Evolutionary conservation across 2,888 invertebrate genomes (phyloP), one percentile per base, ranked within the genome.

Genomic region (Lasius fuliginosus): DNA sequence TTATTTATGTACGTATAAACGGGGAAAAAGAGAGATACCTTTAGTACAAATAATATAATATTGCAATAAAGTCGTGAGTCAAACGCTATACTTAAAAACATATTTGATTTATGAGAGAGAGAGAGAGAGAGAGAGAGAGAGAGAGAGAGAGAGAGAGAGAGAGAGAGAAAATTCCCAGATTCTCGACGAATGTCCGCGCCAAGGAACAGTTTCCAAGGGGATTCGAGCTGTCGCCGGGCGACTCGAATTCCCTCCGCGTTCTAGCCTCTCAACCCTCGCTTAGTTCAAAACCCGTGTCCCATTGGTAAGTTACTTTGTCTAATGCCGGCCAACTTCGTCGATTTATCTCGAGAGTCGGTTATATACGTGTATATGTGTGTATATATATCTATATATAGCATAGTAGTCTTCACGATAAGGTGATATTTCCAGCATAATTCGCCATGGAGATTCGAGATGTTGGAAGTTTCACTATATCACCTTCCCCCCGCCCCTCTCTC

Each of bases 201-300:
- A 56, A 76, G 86, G 84, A 88, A 91, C 90, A 85, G 88, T 91
- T 91, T 90, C 90, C 87, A 88, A 90, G 85, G 87, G 81, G 86
- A 83, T 75, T 84, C 84, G 74, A 82, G 68, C 67, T 84, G 87
- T 90, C 87, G 86, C 84, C 75, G 77, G 77, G 85, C 86, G 87
- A 89, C 90, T 86, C 76, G 76, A 81, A 87, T 88, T 85, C 76
- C 71, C 77, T 49, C 73, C 79, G n/a, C 53, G 73, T 73, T 79
- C 77, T 69, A 69, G 69, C 79, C 71, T 56, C 67, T 87, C 77
- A 82, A 73, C 76, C 74, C 74, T 62, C 71, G 74, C 60, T 73
- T 60, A 73, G 79, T 81, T 81, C 79, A 86, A 85, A 85, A 77
- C 82, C 82, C 85, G 75, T 81, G 71, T 83, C 84, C 87, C 81